These are phyloP conservation scores for Drosophila ambigua DNA, from an alignment of 1,140 invertebrate species.

Conservation along the genomic window DNA sequence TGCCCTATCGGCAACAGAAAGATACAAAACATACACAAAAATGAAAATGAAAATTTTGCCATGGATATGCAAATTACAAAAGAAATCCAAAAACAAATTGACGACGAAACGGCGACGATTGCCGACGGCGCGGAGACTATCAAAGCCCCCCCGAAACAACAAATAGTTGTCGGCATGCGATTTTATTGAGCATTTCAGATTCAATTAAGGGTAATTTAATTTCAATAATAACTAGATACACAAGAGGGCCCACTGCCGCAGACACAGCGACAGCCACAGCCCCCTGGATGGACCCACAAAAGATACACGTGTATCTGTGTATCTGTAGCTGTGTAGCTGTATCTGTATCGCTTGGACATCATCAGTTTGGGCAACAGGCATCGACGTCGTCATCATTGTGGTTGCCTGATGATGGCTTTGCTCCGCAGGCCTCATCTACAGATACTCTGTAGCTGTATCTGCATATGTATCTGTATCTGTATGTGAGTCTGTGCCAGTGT, in stretches of 20 bases:
- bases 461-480: not conserved
- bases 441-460: conserved; percentile 1
- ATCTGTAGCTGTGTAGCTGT: not conserved
- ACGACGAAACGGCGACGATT: conserved; percentile 18
- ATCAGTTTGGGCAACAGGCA: conserved; percentile 5
- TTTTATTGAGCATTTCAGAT: conserved; percentile 83
- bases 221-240: conserved; percentile 80
- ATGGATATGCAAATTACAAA: conserved; percentile 62
- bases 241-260: conserved; percentile 24
- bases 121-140: conserved; percentile 41
- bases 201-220: conserved; percentile 83
- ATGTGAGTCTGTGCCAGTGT: conserved; percentile 16
- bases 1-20: conserved; percentile 6
- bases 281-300: conserved; percentile 23
- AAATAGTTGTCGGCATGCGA: conserved; percentile 79
- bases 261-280: conserved; percentile 3
- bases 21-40: conserved; percentile 15
- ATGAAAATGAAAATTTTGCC: conserved; percentile 54
- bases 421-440: conserved; percentile 42
- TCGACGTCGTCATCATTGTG: conserved; percentile 21
- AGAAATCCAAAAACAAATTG: conserved; percentile 30
- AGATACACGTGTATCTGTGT: conserved; percentile 31
- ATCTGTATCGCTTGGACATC: conserved; percentile 35
- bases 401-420: conserved; percentile 52
- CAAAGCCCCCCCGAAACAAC: conserved; percentile 56